phyloP scores from a whole-genome alignment of 2,797 vertebrate species.

The Fundulus diaphanus region DNA sequence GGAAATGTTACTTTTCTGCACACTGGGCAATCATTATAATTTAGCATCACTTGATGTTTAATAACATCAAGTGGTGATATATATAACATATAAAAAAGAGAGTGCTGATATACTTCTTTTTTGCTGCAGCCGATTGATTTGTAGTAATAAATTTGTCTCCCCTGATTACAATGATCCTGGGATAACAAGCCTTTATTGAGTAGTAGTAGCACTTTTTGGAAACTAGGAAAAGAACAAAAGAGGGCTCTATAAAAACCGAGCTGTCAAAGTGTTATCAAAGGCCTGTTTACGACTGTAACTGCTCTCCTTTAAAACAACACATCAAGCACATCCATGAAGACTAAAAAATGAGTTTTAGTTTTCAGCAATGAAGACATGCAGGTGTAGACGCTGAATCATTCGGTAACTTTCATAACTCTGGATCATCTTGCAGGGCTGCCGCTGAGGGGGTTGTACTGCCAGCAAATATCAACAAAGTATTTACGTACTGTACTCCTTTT shows the following conservation, averaged over 20 bases:
- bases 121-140: background rate
- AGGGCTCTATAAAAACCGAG: conserved; percentile 42
- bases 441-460: background rate
- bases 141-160: conserved; percentile 24
- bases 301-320: background rate
- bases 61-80: no score
- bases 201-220: conserved; percentile 45
- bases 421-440: background rate
- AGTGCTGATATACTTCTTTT: background rate
- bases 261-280: conserved; percentile 71
- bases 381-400: background rate
- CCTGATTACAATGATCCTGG: conserved; percentile 49
- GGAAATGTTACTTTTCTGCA: background rate
- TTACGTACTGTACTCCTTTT: background rate
- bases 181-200: conserved; percentile 26
- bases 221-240: conserved; percentile 14
- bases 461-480: background rate
- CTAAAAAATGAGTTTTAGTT: conserved; percentile 43
- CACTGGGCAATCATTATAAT: background rate
- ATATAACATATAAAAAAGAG: no score
- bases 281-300: conserved; percentile 62
- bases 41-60: background rate
- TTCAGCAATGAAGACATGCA: conserved; percentile 53
- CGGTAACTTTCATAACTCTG: background rate
- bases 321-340: background rate